phyloP scores from a whole-genome alignment of 2,797 vertebrate species.

The Novumbra hubbsi region DNA sequence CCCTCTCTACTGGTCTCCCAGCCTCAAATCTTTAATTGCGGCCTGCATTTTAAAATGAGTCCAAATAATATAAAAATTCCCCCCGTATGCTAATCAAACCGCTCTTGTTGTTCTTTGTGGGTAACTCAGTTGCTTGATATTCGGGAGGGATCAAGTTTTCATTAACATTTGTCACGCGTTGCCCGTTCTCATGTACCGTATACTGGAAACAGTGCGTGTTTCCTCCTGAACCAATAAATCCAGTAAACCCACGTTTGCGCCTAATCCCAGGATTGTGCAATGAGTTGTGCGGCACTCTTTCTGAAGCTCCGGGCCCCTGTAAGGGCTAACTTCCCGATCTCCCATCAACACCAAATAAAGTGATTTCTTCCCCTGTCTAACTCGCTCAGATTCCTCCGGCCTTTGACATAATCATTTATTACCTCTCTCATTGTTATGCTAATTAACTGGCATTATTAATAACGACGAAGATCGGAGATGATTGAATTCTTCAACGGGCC shows the following conservation, averaged over 20 bases:
- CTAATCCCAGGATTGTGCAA: slow-evolving; percentile 46
- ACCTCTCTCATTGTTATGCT: slow-evolving; percentile 74
- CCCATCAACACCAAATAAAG: slow-evolving; percentile 23
- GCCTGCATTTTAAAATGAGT: slow-evolving; percentile 8
- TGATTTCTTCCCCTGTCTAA: slow-evolving; percentile 28
- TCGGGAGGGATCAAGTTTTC: slow-evolving; percentile 40
- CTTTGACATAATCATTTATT: slow-evolving; percentile 71
- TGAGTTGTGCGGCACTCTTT: slow-evolving; percentile 44
- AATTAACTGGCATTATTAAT: slow-evolving; percentile 80
- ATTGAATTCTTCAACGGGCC: slow-evolving; percentile 73
- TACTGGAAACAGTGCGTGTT: slow-evolving; percentile 48
- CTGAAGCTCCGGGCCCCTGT: slow-evolving; percentile 25
- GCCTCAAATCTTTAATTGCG: slow-evolving; percentile 60
- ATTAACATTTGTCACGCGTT: slow-evolving; percentile 49
- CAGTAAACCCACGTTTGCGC: slow-evolving; percentile 29
- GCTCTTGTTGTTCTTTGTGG: slow-evolving; percentile 27
- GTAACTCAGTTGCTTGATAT: slow-evolving; percentile 31
- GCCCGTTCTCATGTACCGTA: slow-evolving; percentile 36
- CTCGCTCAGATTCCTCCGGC: slow-evolving; percentile 4
- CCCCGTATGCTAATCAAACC: slow-evolving; percentile 31
- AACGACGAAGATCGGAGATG: slow-evolving; percentile 75
- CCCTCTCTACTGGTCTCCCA: slow-evolving; percentile 36
- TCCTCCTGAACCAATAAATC: slow-evolving; percentile 43
- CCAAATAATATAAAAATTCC: not conserved
- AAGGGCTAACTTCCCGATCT: slow-evolving; percentile 42